Conservation (phyloP, 2,888 invertebrate species). For the Habrosyne pyritoides region DNA sequence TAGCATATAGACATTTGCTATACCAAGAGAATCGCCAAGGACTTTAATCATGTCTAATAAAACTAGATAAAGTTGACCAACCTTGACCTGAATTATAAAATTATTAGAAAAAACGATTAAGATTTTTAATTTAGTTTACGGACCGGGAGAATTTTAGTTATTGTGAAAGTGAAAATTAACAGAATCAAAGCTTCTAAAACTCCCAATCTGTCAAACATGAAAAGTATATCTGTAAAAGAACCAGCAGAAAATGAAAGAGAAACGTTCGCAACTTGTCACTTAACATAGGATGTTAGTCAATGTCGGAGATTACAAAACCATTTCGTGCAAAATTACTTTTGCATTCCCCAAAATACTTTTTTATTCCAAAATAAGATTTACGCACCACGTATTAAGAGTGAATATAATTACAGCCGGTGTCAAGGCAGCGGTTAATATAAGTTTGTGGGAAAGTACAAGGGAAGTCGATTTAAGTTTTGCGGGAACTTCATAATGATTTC, state of each 20-base stretch:
- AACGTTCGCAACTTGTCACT: constrained; percentile 4
- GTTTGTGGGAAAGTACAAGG: constrained; percentile 42
- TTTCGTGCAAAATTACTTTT: not conserved
- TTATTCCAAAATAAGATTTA: not conserved
- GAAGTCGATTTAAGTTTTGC: constrained; percentile 57
- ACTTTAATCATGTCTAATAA: too few relatives aligned
- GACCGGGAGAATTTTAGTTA: too few relatives aligned
- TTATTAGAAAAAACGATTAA: too few relatives aligned
- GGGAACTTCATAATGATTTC: constrained; percentile 51
- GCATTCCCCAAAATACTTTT: not conserved
- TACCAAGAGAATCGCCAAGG: too few relatives aligned
- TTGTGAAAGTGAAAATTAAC: not conserved
- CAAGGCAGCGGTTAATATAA: constrained; percentile 11
- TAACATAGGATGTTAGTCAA: not conserved
- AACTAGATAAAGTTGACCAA: too few relatives aligned
- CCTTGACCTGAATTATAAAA: too few relatives aligned
- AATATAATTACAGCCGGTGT: not conserved
- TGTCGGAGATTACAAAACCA: constrained; percentile 2
- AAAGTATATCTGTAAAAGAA: not conserved
- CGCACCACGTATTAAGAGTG: not conserved
- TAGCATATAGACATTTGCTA: too few relatives aligned
- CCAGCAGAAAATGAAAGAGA: not conserved
- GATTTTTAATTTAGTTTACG: too few relatives aligned
- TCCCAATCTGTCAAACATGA: not conserved
- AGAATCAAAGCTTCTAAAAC: not conserved